A percentile compares a stretch with the other conserved stretches of the same genome.
Conservation (phyloP, 2,797 vertebrate species). For the Sebastes matsubarae region DNA sequence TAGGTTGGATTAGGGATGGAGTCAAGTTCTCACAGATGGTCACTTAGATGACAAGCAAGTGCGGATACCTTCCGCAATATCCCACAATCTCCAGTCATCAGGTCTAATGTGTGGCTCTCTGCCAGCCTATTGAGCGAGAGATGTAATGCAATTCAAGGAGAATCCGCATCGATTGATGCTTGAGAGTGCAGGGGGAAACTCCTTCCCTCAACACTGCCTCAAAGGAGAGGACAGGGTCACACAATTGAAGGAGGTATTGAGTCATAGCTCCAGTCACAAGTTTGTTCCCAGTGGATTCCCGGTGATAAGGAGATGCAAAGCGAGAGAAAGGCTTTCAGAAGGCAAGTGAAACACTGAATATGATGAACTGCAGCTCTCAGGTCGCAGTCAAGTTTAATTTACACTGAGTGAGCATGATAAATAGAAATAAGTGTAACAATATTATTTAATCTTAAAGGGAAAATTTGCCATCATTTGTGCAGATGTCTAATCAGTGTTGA, state of each 20-base stretch:
- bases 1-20: background rate
- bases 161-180: constrained; percentile 67
- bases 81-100: constrained; percentile 27
- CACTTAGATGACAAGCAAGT: constrained; percentile 16
- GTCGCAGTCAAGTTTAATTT: background rate
- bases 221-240: constrained; percentile 70
- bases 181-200: constrained; percentile 68
- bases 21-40: constrained; percentile 4
- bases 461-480: background rate
- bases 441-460: background rate
- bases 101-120: constrained; percentile 53
- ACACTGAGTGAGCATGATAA: constrained; percentile 4
- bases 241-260: constrained; percentile 25
- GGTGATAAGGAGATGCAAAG: constrained; percentile 13
- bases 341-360: constrained; percentile 4
- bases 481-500: background rate
- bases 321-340: constrained; percentile 3
- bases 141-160: constrained; percentile 72
- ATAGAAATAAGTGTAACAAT: background rate
- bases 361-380: constrained; percentile 6
- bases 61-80: constrained; percentile 29
- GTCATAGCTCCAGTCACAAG: constrained; percentile 10
- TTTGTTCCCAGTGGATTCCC: constrained; percentile 2
- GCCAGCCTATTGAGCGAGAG: constrained; percentile 53
- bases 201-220: constrained; percentile 50